These are phyloP conservation scores for Rhea americana DNA, from an alignment of 2,113 vertebrate species.

Conservation along the genomic window DNA sequence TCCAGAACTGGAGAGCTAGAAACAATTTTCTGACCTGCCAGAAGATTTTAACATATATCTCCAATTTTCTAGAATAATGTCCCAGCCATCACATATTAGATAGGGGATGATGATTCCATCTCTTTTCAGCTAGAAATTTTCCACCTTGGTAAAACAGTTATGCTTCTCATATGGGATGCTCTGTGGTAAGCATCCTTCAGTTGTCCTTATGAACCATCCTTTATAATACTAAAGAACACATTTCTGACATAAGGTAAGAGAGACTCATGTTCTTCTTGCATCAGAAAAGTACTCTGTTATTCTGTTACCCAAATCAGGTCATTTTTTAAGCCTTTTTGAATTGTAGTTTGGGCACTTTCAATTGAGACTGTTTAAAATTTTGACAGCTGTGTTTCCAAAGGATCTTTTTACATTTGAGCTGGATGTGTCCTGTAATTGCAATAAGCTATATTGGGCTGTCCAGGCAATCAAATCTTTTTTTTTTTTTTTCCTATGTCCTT, in stretches of 20 bases:
- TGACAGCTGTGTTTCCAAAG: background rate
- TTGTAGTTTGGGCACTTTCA: background rate
- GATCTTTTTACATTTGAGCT: background rate
- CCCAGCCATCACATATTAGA: background rate
- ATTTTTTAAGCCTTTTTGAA: background rate
- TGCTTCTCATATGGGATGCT: background rate
- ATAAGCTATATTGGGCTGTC: background rate
- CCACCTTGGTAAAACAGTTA: background rate
- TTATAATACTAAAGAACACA: accelerated
- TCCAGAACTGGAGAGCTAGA: background rate
- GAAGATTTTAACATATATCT: background rate
- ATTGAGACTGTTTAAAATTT: conserved; percentile 1
- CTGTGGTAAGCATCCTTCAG: background rate
- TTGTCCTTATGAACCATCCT: background rate
- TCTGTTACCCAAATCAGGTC: background rate
- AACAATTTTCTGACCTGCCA: background rate
- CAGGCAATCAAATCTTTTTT: background rate
- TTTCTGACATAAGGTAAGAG: background rate
- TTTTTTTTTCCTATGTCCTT: background rate
- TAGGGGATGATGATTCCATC: background rate
- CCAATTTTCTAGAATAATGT: background rate
- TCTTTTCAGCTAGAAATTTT: background rate
- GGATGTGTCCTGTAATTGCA: background rate
- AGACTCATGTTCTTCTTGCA: background rate
- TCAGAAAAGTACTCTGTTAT: background rate